Evolutionary conservation across 2,113 vertebrate genomes (phyloP).

Genomic region (Parotia lawesii): DNA sequence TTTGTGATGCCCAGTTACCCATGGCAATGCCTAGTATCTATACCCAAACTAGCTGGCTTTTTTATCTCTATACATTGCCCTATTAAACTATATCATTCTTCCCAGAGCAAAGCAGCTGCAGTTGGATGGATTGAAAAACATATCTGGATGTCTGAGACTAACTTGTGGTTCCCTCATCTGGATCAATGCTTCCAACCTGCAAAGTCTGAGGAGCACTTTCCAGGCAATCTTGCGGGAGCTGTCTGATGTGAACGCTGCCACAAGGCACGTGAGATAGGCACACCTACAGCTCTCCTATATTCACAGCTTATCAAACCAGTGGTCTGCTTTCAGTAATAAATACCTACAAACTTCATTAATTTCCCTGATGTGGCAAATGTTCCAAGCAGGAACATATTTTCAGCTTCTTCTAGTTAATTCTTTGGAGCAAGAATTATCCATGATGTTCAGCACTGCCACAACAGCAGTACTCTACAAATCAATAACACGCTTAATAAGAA

Average conservation of each 20-base stretch:
- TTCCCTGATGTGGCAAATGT: not conserved
- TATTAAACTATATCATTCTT: not conserved
- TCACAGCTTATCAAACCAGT: not conserved
- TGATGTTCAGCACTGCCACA: not conserved
- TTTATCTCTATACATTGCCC: not conserved
- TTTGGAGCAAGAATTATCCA: not conserved
- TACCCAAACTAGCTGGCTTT: not conserved
- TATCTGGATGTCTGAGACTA: not conserved
- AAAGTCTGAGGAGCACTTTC: not conserved
- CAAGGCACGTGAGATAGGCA: not conserved
- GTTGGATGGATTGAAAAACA: not conserved
- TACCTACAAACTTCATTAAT: not conserved
- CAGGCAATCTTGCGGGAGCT: not conserved
- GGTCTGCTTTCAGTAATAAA: not conserved
- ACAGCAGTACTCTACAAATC: not conserved
- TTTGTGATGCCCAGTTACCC: not conserved
- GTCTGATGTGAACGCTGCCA: not conserved
- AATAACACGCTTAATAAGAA: not conserved
- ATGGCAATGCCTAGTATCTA: not conserved
- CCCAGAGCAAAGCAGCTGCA: not conserved
- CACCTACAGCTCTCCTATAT: not conserved
- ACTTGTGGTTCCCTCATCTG: fast-evolving
- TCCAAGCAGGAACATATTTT: not conserved
- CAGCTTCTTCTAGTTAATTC: not conserved
- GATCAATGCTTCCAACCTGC: not conserved